Conservation (phyloP, 2,113 vertebrate genomes). For the Aphelocoma coerulescens region DNA sequence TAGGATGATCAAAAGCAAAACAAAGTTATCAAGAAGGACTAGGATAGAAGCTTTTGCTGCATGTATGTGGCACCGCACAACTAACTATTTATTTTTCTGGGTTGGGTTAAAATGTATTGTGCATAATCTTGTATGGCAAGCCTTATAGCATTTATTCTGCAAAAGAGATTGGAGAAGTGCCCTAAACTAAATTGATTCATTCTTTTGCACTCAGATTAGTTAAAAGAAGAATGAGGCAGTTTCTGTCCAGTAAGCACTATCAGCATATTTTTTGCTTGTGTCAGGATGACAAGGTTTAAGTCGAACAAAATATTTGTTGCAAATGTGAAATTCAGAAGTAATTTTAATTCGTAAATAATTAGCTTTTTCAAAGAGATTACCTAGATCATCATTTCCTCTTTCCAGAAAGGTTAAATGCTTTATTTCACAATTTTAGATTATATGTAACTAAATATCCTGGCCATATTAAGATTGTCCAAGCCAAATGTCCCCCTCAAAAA, state of each 20-base stretch:
- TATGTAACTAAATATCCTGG: neutral
- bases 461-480: neutral
- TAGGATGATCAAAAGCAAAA: neutral
- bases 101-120: neutral
- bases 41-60: neutral
- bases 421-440: neutral
- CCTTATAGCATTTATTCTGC: neutral
- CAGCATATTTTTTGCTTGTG: neutral
- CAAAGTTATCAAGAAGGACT: neutral
- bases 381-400: neutral
- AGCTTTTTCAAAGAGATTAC: neutral
- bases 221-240: neutral
- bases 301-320: neutral
- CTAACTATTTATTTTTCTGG: neutral
- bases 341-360: neutral
- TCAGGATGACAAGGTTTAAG: conserved; percentile 16
- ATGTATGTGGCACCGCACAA: neutral
- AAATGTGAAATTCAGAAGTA: neutral
- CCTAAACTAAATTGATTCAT: neutral
- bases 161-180: neutral
- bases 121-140: neutral
- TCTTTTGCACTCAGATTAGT: neutral
- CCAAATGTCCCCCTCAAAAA: neutral
- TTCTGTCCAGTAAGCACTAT: neutral
- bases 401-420: neutral